These are phyloP conservation scores for Lagodon rhomboides DNA, from an alignment of 2,797 vertebrate species.

Conservation along the genomic window DNA sequence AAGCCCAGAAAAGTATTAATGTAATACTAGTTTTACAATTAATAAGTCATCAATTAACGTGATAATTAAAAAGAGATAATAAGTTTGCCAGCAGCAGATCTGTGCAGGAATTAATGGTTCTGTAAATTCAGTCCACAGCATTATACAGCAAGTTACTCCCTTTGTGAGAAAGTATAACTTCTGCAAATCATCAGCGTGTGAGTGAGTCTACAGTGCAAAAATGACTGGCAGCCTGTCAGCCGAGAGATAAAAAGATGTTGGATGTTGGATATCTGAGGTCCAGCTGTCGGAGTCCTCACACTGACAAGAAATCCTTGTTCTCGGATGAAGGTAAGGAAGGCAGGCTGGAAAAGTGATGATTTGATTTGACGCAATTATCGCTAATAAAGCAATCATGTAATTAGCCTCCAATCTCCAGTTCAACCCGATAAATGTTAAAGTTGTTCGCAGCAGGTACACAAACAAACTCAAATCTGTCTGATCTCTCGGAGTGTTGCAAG, in stretches of 20 bases:
- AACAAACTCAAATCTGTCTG: slow-evolving; percentile 75
- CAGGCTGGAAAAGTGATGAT: slow-evolving; percentile 57
- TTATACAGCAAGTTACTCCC: not conserved
- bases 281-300: slow-evolving; percentile 44
- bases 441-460: slow-evolving; percentile 62
- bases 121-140: not conserved
- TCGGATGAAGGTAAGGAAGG: slow-evolving; percentile 68
- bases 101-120: not conserved
- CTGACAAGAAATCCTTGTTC: slow-evolving; percentile 77
- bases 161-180: not conserved
- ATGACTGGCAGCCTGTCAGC: slow-evolving; percentile 44
- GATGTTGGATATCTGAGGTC: slow-evolving; percentile 33
- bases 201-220: slow-evolving; percentile 14
- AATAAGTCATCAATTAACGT: not conserved
- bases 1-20: not conserved
- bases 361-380: slow-evolving; percentile 75
- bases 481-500: slow-evolving; percentile 60
- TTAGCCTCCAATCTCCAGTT: slow-evolving; percentile 60
- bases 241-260: slow-evolving; percentile 22
- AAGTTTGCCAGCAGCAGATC: slow-evolving; percentile 1
- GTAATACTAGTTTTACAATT: not conserved
- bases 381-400: slow-evolving; percentile 81
- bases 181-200: slow-evolving; percentile 9
- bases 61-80: not conserved
- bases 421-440: slow-evolving; percentile 73